Evolutionary conservation across 2,113 vertebrate genomes (phyloP).

Genomic region (Centropus unirufus): DNA sequence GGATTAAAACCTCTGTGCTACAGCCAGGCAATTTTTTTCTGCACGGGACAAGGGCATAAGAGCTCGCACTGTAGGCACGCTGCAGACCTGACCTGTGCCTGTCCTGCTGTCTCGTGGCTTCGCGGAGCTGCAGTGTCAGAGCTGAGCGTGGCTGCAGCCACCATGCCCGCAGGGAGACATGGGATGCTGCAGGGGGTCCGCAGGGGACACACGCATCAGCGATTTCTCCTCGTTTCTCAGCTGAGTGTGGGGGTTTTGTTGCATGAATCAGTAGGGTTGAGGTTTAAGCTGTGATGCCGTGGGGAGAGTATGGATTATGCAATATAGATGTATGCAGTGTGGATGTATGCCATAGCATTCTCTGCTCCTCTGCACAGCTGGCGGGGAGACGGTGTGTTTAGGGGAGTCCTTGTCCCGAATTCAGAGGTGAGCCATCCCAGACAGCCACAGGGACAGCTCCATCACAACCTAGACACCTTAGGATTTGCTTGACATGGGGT

Average conservation of each 20-base stretch:
- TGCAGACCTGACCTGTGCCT: neutral
- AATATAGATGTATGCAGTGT: neutral
- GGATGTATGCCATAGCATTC: neutral
- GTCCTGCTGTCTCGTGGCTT: neutral
- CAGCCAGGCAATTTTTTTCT: neutral
- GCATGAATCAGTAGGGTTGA: neutral
- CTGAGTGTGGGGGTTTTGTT: neutral
- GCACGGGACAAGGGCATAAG: neutral
- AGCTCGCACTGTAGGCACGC: neutral
- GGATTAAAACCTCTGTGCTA: neutral
- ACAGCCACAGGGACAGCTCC: neutral
- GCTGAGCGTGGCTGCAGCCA: neutral
- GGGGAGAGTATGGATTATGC: neutral
- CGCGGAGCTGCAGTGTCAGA: neutral
- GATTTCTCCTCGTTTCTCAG: neutral
- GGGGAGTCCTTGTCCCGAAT: rapidly evolving
- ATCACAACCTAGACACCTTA: neutral
- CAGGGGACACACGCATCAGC: neutral
- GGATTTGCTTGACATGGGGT: neutral
- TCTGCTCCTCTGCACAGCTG: neutral
- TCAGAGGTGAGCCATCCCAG: neutral
- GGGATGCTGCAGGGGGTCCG: rapidly evolving
- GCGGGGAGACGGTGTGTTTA: neutral
- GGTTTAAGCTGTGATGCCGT: neutral
- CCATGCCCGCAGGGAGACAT: rapidly evolving